Conservation (phyloP, 2,113 vertebrate species). For the Sciurus niger region DNA sequence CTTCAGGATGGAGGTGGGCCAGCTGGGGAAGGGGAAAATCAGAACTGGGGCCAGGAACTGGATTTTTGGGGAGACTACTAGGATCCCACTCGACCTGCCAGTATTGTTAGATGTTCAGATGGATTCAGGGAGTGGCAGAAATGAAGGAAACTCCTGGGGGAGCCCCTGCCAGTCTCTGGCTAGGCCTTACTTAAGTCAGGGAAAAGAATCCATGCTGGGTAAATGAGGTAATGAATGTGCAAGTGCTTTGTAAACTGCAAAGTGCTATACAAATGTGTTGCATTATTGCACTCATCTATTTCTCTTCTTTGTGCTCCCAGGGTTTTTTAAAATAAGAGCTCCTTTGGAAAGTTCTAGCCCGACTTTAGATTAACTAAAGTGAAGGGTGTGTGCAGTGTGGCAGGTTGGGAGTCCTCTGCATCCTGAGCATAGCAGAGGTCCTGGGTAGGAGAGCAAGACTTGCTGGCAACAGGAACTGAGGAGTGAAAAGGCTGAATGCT, state of each 20-base stretch:
- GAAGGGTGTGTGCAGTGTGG: neutral
- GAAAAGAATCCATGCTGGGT: constrained; percentile 78
- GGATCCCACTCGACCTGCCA: neutral
- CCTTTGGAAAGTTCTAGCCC: constrained; percentile 53
- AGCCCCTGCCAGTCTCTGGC: constrained; percentile 48
- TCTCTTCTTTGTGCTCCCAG: constrained; percentile 75
- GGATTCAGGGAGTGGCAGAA: neutral
- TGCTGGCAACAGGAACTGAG: neutral
- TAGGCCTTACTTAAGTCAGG: constrained; percentile 80
- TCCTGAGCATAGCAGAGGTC: neutral
- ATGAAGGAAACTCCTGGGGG: neutral
- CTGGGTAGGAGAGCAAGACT: constrained; percentile 21
- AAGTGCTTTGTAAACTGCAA: constrained; percentile 79
- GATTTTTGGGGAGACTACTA: neutral
- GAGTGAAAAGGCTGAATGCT: neutral
- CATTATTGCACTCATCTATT: constrained; percentile 73
- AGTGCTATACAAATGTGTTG: constrained; percentile 77
- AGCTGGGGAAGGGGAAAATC: neutral
- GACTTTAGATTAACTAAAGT: constrained; percentile 62
- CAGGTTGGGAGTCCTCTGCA: neutral
- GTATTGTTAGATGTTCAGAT: neutral
- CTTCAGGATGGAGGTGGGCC: neutral
- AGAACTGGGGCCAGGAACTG: constrained; percentile 5
- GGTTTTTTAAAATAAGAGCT: constrained; percentile 72
- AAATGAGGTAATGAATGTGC: constrained; percentile 81